A percentile compares a stretch with the other conserved stretches of the same genome.
Evolutionary conservation across 2,797 vertebrate species (phyloP).

Genomic region (Oreonectes daqikongensis): DNA sequence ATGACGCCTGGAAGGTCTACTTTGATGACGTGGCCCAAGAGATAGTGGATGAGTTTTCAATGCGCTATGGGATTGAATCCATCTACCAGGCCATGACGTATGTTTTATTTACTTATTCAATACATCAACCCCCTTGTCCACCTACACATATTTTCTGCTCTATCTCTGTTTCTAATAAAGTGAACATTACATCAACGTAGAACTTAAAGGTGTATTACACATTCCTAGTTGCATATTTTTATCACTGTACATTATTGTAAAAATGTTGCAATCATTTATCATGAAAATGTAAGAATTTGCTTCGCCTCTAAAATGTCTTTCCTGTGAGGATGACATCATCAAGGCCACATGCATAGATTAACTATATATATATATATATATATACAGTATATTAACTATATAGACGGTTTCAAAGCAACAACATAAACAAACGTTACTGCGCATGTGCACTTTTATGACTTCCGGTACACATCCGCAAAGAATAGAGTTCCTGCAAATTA

Average conservation of each 20-base stretch:
- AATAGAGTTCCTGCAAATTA: no score
- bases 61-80: slow-evolving; percentile 97
- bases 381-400: no score
- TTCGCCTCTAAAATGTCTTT: background rate
- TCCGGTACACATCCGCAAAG: no score
- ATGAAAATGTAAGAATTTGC: background rate
- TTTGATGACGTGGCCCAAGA: slow-evolving; percentile 96
- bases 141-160: background rate
- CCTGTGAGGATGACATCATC: background rate
- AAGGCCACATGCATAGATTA: background rate
- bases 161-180: background rate
- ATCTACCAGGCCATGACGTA: slow-evolving; percentile 99
- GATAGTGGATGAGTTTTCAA: slow-evolving; percentile 97
- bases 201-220: background rate
- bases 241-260: no score
- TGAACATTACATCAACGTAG: background rate
- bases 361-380: no score
- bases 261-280: no score
- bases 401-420: no score
- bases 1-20: slow-evolving; percentile 97
- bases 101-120: slow-evolving; percentile 61
- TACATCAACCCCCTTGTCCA: background rate
- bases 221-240: no score
- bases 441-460: no score
- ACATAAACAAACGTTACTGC: no score